Conservation (phyloP, 1,140 invertebrate species). For the Semibalanus balanoides region DNA sequence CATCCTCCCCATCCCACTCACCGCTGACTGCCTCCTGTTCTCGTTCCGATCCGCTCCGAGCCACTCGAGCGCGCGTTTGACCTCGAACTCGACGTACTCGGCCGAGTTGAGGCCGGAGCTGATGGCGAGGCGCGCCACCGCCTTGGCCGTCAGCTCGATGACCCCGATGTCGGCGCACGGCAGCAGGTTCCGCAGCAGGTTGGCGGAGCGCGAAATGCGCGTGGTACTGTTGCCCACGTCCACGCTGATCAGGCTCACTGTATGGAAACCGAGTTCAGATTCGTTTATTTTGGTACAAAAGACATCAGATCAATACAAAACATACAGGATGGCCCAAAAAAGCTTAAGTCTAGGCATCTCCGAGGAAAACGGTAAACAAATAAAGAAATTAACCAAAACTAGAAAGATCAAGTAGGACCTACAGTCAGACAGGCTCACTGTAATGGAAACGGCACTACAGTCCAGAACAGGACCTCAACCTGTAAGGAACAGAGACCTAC, state of each 20-base stretch:
- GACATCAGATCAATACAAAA: not conserved
- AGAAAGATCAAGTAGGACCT: no score
- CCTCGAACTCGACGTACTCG: conserved; percentile 92
- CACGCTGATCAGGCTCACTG: conserved; percentile 77
- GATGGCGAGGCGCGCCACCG: conserved; percentile 75
- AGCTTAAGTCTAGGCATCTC: no score
- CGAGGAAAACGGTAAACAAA: no score
- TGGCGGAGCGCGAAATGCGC: conserved; percentile 77
- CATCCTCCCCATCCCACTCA: conserved; percentile 26
- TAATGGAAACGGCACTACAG: no score
- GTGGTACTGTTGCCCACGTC: conserved; percentile 84
- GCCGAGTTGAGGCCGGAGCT: conserved; percentile 85
- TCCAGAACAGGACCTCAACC: no score
- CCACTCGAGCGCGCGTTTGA: conserved; percentile 89
- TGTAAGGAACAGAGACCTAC: no score
- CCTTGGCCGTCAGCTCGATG: conserved; percentile 91
- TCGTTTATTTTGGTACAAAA: not conserved
- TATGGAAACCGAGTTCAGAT: not conserved
- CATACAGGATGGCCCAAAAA: not conserved
- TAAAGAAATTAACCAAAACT: no score
- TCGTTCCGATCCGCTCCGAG: conserved; percentile 75
- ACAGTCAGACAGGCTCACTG: no score
- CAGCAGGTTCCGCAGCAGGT: conserved; percentile 64
- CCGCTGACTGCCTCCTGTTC: conserved; percentile 75
- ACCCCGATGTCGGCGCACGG: conserved; percentile 75